Conservation (phyloP, 2,888 invertebrate species). For the Oithona nana region DNA sequence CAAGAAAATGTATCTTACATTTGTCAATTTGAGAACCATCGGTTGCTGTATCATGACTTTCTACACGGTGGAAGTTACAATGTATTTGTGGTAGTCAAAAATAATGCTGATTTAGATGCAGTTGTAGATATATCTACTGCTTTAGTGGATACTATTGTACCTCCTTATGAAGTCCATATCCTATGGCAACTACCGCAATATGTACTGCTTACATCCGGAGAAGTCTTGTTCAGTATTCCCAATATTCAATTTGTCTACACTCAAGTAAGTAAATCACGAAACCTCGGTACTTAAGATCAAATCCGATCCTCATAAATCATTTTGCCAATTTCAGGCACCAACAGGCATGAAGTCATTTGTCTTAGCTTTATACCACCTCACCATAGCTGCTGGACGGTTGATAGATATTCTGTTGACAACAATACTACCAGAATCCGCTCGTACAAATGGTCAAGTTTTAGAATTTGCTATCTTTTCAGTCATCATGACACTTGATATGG, state of each 20-base stretch:
- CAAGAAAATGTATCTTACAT: too few species aligned
- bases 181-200: conserved; percentile 80
- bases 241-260: conserved; percentile 90
- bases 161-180: conserved; percentile 55
- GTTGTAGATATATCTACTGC: background rate
- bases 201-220: conserved; percentile 73
- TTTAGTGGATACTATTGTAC: conserved; percentile 18
- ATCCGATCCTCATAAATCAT: background rate
- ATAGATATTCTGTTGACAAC: conserved; percentile 78
- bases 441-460: conserved; percentile 53
- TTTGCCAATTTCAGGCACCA: conserved; percentile 44
- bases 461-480: conserved; percentile 73
- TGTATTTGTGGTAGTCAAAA: too few species aligned
- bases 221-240: conserved; percentile 89
- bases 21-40: too few species aligned
- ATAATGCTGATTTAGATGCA: background rate
- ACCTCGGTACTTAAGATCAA: background rate
- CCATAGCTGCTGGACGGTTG: conserved; percentile 79
- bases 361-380: conserved; percentile 76
- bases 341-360: conserved; percentile 80
- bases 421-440: conserved; percentile 34
- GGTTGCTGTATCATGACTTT: too few species aligned
- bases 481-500: conserved; percentile 62
- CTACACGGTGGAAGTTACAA: too few species aligned
- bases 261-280: conserved; percentile 36